Conservation (phyloP, 2,113 vertebrate species). For the Macrotus californicus region DNA sequence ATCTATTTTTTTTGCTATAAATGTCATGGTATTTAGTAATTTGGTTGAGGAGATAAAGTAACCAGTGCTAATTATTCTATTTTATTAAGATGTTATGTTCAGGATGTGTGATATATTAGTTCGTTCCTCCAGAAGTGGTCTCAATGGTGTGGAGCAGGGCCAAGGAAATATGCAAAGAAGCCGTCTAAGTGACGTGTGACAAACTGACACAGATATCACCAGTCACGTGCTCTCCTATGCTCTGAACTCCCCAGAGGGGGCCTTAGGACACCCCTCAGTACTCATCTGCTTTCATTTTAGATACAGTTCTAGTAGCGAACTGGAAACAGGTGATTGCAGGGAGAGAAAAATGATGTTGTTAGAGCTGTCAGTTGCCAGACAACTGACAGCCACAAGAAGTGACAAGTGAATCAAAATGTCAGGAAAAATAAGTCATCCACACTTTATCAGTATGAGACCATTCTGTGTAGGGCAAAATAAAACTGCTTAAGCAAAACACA, state of each 20-base stretch:
- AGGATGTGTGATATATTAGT: background rate
- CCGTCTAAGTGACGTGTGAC: background rate
- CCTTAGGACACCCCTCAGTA: background rate
- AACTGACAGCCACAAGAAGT: background rate
- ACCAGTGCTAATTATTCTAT: background rate
- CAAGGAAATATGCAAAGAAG: background rate
- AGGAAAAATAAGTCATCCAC: background rate
- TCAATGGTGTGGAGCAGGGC: background rate
- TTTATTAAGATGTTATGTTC: background rate
- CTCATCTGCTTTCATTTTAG: background rate
- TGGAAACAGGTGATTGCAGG: background rate
- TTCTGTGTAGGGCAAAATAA: background rate
- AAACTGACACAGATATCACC: background rate
- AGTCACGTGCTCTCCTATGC: fast-evolving
- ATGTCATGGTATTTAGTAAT: background rate
- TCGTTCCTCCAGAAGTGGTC: background rate
- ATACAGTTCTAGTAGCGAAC: background rate
- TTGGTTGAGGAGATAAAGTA: background rate
- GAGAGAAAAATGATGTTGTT: background rate
- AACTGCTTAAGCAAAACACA: background rate
- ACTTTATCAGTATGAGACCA: background rate
- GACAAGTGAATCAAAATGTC: background rate
- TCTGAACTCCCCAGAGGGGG: background rate
- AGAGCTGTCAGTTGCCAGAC: background rate
- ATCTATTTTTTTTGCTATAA: background rate